Evolutionary conservation across 2,797 vertebrate species (phyloP).

Genomic region (Dallia pectoralis): DNA sequence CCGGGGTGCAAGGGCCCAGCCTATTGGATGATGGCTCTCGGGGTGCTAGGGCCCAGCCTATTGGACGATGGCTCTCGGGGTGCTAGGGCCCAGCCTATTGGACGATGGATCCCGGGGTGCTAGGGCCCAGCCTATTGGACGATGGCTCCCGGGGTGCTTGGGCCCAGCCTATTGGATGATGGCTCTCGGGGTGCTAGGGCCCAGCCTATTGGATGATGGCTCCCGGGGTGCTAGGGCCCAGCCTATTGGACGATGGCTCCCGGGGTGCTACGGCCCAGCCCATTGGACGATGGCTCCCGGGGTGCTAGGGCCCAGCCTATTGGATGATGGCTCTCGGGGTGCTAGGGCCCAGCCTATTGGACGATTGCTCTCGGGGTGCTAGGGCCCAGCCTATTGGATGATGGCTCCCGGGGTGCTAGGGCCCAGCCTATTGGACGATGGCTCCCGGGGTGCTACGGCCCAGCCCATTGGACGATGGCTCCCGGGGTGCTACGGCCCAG

Average conservation of each 20-base stretch:
- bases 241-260: constrained; percentile 62
- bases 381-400: constrained; percentile 47
- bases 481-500: too few relatives aligned
- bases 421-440: constrained; percentile 57
- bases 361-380: constrained; percentile 67
- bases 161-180: constrained; percentile 54
- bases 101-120: constrained; percentile 68
- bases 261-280: too few relatives aligned
- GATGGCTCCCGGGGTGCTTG: constrained; percentile 66
- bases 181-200: too few relatives aligned
- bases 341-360: too few relatives aligned
- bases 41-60: too few relatives aligned
- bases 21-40: constrained; percentile 64
- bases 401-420: too few relatives aligned
- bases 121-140: constrained; percentile 43
- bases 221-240: constrained; percentile 55
- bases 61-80: constrained; percentile 65
- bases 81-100: constrained; percentile 38
- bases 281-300: constrained; percentile 62
- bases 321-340: constrained; percentile 67
- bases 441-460: constrained; percentile 59
- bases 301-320: constrained; percentile 42
- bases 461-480: constrained; percentile 59
- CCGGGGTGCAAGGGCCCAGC: constrained; percentile 49
- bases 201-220: constrained; percentile 59